These are phyloP conservation scores for Adrianichthys oophorus DNA, from an alignment of 2,797 vertebrate species.

Conservation along the genomic window DNA sequence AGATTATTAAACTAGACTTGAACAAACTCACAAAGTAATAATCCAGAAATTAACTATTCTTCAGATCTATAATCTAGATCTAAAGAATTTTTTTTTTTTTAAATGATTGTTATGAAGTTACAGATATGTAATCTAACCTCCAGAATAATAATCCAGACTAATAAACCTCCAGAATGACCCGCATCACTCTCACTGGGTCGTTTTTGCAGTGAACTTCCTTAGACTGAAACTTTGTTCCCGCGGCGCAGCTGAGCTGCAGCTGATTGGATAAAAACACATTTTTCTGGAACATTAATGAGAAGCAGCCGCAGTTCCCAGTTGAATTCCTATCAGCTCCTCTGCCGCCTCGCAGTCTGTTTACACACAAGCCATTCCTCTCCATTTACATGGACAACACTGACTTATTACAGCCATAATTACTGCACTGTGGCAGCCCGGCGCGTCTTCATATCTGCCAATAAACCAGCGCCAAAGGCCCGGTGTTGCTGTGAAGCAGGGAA, in stretches of 20 bases:
- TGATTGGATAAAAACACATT: constrained; percentile 30
- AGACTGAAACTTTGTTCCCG: background rate
- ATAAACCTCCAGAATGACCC: background rate
- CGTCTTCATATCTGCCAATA: constrained; percentile 63
- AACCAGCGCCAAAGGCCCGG: constrained; percentile 9
- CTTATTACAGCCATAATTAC: constrained; percentile 63
- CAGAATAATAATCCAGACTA: background rate
- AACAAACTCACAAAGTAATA: too few relatives aligned
- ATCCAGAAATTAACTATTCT: too few relatives aligned
- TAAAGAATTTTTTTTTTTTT: too few relatives aligned
- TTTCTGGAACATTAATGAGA: constrained; percentile 2
- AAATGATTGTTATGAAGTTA: too few relatives aligned
- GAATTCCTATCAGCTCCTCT: constrained; percentile 30
- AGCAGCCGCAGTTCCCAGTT: constrained; percentile 4
- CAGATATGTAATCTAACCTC: too few relatives aligned
- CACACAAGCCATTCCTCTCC: constrained; percentile 49
- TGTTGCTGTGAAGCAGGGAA: constrained; percentile 20
- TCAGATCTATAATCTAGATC: too few relatives aligned
- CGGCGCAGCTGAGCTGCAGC: background rate
- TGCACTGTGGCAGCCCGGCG: background rate
- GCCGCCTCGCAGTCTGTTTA: constrained; percentile 7
- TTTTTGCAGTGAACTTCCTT: background rate
- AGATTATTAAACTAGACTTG: too few relatives aligned
- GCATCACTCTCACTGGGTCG: background rate
- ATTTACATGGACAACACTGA: constrained; percentile 46